Conservation (phyloP, 1,140 invertebrate genomes). For the Trichonephila clavata region DNA sequence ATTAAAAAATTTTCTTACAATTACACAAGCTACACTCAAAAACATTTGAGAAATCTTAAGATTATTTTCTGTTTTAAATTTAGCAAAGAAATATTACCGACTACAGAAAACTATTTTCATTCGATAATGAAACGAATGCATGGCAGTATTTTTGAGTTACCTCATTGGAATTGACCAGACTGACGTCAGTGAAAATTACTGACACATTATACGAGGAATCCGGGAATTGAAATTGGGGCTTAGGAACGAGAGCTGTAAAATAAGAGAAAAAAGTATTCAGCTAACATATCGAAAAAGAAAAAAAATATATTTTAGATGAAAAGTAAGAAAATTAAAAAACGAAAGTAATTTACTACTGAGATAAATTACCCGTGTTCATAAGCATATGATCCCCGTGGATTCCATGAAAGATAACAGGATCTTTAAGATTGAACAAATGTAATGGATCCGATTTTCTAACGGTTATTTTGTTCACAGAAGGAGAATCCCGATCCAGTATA, state of each 20-base stretch:
- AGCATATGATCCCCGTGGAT: slow-evolving; percentile 53
- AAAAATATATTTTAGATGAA: too few relatives aligned
- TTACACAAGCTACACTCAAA: too few relatives aligned
- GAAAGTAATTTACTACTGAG: not conserved
- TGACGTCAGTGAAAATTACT: slow-evolving; percentile 54
- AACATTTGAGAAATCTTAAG: too few relatives aligned
- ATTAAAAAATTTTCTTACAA: too few relatives aligned
- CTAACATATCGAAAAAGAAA: not conserved
- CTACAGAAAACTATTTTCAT: too few relatives aligned
- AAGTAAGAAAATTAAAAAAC: too few relatives aligned
- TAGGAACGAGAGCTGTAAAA: slow-evolving; percentile 32
- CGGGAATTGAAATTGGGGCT: slow-evolving; percentile 50
- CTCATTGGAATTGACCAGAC: not conserved
- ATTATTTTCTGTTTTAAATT: too few relatives aligned
- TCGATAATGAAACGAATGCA: too few relatives aligned
- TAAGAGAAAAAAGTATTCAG: not conserved
- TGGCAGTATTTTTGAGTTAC: not conserved
- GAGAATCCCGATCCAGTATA: slow-evolving; percentile 63
- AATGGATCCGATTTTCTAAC: slow-evolving; percentile 52
- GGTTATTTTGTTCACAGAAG: slow-evolving; percentile 52
- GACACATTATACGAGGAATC: slow-evolving; percentile 55
- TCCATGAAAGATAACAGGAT: slow-evolving; percentile 57
- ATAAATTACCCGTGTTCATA: slow-evolving; percentile 51
- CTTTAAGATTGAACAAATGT: slow-evolving; percentile 12
- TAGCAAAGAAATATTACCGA: too few relatives aligned